Evolutionary conservation across 2,888 invertebrate species (phyloP), one percentile per base, ranked within the genome.

Genomic region (Cantharis rufa): DNA sequence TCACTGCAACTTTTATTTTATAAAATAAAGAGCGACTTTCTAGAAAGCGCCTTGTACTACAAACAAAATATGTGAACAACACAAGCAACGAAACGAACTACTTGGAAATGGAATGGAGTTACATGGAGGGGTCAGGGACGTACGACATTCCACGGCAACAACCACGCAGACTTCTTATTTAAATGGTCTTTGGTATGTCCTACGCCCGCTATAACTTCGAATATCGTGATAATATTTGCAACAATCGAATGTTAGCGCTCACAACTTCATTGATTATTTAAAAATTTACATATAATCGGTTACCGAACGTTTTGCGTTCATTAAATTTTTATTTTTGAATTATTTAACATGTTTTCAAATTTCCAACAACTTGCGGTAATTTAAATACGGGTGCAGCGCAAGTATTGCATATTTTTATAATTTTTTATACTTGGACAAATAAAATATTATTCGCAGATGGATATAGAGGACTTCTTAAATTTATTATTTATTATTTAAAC

Each of bases 101-200:
- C 24, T 71, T 61, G 66, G 48, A 48, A 48, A 48, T 48, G 48
- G 48, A 48, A 48, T 48, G 48, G 76, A 79, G 77, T 61, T 74
- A 76, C 82, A 83, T 73, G 84, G 85, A 82, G 84, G 82, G 83
- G 84, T 82, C 79, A 83, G 84, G 83, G 84, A 83, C 81, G 80
- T 79, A 78, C 81, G 78, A 82, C 84, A 85, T 85, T 85, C 85
- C 85, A 81, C 76, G 48, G 63, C 66, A 32, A 80, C 82, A 62
- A 77, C 76, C 76, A 73, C 76, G 76, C 76, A 77, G 73, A 48
- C 48, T 48, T 48, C 48, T 48, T 48, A 32, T 32, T 32, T 24
- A 24, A 48, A 48, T 48, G 48, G 48, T 48, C 48, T 48, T n/a
- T 48, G 48, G n/a, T 48, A 48, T 48, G 48, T 48, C n/a, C n/a